Base-by-base conservation (phyloP, 2,113 vertebrate species). In the Okapia johnstoni region DNA sequence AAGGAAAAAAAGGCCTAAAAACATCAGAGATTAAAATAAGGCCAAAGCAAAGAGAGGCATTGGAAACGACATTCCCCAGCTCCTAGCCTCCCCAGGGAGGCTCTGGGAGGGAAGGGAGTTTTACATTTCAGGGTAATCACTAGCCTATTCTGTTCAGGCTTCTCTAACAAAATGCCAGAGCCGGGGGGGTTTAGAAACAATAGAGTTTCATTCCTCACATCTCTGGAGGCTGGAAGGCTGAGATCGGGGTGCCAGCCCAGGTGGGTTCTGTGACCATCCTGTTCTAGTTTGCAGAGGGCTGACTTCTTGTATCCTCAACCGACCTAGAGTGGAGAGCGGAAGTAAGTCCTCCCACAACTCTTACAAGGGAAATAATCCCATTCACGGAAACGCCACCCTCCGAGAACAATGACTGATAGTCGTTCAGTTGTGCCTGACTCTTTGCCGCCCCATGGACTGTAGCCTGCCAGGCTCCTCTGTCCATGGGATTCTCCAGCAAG, bases 21-120 rank as follows among this genome's bases (percentile, higher is more conserved):
- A 89, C 87, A 97, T 91, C 96, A 95, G 88, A 92, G 94, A 60
- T 93, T 97, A 96, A 97, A 97, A 98, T 88, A 91, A 87, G 85
- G 94, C 95, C 97, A 96, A 89, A 95, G 97, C 16, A 88, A 90
- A 95, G 26, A 23, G 40, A 58, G 50, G 66, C 43, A 81, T 17
- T 14, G 57, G 85, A 88, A 93, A 43, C 28, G 6, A 50, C 85
- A 50, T 17, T 12, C 90, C 23, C 46, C n/a, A 11, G 36, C 89
- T 55, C 63, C 46, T 14, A 10, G 1, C 40, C 73, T 87, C 85
- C 76, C 48, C 19, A 3, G 76, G 73, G 52, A 90, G 36, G 46
- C 52, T 48, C 63, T 66, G n/a, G 54, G 30, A 55, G 55, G 50
- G 28, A 73, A 76, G 50, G 14, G 16, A 7, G 33, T 57, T 61